Base-by-base conservation (phyloP, 2,888 invertebrate species). In the Ophioninae sp. region DNA sequence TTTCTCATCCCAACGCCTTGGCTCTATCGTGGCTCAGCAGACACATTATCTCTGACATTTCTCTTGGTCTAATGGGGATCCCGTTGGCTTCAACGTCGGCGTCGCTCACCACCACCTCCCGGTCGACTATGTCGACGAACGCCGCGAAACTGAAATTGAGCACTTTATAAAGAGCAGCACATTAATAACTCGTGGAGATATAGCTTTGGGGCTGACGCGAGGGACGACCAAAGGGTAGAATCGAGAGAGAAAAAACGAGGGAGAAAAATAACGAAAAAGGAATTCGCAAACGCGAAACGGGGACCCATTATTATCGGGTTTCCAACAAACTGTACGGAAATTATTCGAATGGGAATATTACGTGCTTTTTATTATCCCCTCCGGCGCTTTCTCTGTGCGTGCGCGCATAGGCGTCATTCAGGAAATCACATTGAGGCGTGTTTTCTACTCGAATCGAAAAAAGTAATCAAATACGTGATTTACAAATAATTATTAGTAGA, bases 121-220 rank as follows among this genome's bases (percentile, higher is more conserved):
- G 44, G 10, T 17, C 50, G 57, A 10, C 44, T 8, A 37, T 44
- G 44, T 57, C 44, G 50, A 30, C 39, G 62, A 79, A 81, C 84
- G 81, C 86, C 84, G 85, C 87, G 86, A 88, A 89, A 88, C 88
- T 88, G 87, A 89, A 90, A 90, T 90, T 89, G 89, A 89, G 89
- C 87, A 87, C 88, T 89, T 90, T 88, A 88, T 89, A 89, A 90
- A 88, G 88, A 89, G 89, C 86, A 73, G 81, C 86, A 88, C 87
- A 88, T 90, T 89, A 89, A 90, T 90, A 90, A 90, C 88, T 88
- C 87, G 83, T 83, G 79, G 83, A 83, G 83, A 83, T 79, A 76
- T 70, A 39, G 72, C 62, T 76, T 75, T 67, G 65, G 21, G 79
- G 20, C 59, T 21, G 59, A 7, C n/a, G 44, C 44, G 13, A 44